Evolutionary conservation across 2,888 invertebrate species (phyloP).

Genomic region (Falcaria lacertinaria): DNA sequence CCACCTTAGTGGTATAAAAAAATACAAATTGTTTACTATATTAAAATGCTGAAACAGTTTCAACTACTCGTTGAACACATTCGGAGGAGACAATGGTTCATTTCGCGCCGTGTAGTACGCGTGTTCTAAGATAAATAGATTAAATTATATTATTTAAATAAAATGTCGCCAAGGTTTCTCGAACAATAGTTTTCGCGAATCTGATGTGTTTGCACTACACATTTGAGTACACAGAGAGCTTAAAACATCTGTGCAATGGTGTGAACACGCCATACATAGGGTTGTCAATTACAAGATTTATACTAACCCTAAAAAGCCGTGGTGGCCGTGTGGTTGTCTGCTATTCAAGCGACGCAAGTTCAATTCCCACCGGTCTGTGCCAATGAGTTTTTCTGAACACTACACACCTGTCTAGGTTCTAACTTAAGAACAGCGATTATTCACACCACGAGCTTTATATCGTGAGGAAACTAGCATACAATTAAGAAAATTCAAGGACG

Average conservation of each 20-base stretch:
- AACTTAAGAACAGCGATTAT: too few relatives aligned
- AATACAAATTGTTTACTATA: too few relatives aligned
- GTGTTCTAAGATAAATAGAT: neutral
- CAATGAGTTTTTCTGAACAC: too few relatives aligned
- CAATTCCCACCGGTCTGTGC: too few relatives aligned
- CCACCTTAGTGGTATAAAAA: too few relatives aligned
- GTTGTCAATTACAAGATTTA: neutral
- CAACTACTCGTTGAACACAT: neutral
- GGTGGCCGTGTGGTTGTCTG: too few relatives aligned
- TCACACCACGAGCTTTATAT: too few relatives aligned
- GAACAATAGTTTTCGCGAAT: slow-evolving; percentile 1
- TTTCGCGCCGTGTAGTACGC: neutral
- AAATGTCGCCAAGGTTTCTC: neutral
- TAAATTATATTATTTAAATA: neutral
- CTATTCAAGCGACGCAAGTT: too few relatives aligned
- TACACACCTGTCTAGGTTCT: too few relatives aligned
- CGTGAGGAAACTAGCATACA: too few relatives aligned
- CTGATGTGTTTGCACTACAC: neutral
- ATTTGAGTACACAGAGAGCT: neutral
- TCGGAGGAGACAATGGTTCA: neutral
- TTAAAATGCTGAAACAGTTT: neutral
- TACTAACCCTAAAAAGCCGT: too few relatives aligned
- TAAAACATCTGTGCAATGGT: neutral
- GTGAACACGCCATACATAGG: neutral
- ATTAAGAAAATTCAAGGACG: too few relatives aligned